Evolutionary conservation across 2,888 invertebrate genomes (phyloP).

Genomic region (Patella depressa): DNA sequence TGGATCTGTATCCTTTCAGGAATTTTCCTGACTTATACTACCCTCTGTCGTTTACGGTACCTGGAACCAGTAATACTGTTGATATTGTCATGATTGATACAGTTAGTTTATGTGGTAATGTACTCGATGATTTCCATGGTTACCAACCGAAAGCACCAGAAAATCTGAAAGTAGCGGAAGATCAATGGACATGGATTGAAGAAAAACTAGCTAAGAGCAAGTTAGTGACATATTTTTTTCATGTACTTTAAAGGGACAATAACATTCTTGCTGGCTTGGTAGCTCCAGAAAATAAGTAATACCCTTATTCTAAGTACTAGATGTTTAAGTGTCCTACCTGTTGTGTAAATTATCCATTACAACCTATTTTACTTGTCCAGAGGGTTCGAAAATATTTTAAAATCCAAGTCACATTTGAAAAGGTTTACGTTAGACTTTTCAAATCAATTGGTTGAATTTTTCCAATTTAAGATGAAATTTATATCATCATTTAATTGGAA

Average conservation of each 20-base stretch:
- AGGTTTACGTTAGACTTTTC: no score
- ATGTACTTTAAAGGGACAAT: not conserved
- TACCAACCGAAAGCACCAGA: slow-evolving; percentile 57
- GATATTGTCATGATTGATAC: slow-evolving; percentile 74
- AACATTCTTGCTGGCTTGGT: no score
- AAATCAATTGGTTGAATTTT: no score
- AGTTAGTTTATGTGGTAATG: slow-evolving; percentile 72
- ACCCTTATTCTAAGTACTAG: no score
- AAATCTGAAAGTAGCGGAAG: slow-evolving; percentile 47
- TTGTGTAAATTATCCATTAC: no score
- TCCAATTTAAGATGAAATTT: no score
- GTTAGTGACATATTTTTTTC: slow-evolving; percentile 43
- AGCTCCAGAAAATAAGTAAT: no score
- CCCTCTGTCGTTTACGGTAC: slow-evolving; percentile 61
- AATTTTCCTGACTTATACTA: slow-evolving; percentile 73
- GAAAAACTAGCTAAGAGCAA: slow-evolving; percentile 60
- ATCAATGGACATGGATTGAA: slow-evolving; percentile 72
- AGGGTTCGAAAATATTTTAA: no score
- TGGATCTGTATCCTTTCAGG: slow-evolving; percentile 58
- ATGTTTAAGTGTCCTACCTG: no score
- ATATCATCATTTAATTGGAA: no score
- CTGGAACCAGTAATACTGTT: slow-evolving; percentile 57
- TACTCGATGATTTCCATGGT: slow-evolving; percentile 52
- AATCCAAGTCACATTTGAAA: no score
- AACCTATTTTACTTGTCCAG: no score